These are phyloP conservation scores for Meloidogyne hapla DNA, from an alignment of 1,140 invertebrate genomes.

Conservation along the genomic window DNA sequence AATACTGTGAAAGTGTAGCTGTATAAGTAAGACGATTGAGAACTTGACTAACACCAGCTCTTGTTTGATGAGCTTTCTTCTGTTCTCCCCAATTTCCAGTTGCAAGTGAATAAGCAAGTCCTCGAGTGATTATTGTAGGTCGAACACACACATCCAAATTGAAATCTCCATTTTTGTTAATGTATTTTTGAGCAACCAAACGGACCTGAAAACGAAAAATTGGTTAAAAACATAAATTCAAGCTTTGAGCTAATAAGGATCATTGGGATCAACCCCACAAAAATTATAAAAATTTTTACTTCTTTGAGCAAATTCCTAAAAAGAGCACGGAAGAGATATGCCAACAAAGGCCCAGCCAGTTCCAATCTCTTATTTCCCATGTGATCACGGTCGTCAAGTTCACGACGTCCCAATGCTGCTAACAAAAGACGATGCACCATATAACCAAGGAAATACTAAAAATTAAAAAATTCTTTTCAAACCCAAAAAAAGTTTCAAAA, in stretches of 20 bases:
- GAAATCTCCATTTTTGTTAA: conserved; percentile 96
- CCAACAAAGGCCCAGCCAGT: conserved; percentile 89
- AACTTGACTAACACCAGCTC: conserved; percentile 84
- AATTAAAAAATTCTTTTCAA: not conserved
- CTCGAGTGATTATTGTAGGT: conserved; percentile 95
- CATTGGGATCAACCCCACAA: no score
- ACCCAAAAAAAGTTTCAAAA: conserved; percentile 21
- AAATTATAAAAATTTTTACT: conserved; percentile 44
- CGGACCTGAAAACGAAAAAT: conserved; percentile 71
- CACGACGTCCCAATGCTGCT: conserved; percentile 87
- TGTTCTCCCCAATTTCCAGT: conserved; percentile 99
- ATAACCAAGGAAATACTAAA: conserved; percentile 71
- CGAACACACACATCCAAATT: conserved; percentile 95
- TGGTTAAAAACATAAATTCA: conserved; percentile 22
- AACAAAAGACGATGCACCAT: conserved; percentile 94
- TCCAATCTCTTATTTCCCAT: conserved; percentile 97
- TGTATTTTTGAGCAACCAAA: conserved; percentile 97
- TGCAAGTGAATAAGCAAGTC: conserved; percentile 91
- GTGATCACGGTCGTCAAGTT: conserved; percentile 97
- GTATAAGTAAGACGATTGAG: conserved; percentile 94
- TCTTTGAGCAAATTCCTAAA: conserved; percentile 92
- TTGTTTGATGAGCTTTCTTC: conserved; percentile 96
- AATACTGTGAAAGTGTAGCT: conserved; percentile 86
- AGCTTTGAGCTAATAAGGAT: no score
- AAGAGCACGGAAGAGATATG: conserved; percentile 88